A percentile compares a stretch with the other conserved stretches of the same genome.
phyloP scores from a whole-genome alignment of 1,140 invertebrate genomes.

The Heliconius eleuchia region DNA sequence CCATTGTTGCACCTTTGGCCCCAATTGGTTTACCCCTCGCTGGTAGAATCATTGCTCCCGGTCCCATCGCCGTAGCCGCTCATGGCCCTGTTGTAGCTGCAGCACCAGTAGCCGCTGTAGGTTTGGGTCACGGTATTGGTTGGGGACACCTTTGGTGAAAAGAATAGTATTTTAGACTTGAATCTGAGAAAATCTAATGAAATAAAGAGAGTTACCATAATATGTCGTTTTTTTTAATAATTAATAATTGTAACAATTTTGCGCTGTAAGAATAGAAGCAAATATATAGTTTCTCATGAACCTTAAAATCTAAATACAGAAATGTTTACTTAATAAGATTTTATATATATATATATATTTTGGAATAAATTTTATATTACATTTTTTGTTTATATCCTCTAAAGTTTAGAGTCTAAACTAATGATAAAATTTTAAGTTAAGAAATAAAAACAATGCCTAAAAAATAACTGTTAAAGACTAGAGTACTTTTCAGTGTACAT shows the following conservation, averaged over 20 bases:
- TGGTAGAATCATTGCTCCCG: slow-evolving; percentile 17
- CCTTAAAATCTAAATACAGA: no score
- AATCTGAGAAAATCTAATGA: slow-evolving; percentile 3
- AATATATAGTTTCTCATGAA: background rate
- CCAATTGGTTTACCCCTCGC: background rate
- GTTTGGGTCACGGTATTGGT: background rate
- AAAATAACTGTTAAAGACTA: no score
- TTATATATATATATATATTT: no score
- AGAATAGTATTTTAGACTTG: background rate
- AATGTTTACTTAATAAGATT: no score
- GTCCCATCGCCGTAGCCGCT: slow-evolving; percentile 18
- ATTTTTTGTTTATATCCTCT: no score
- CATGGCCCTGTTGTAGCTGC: slow-evolving; percentile 15
- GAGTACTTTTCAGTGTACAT: no score
- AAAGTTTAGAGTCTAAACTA: no score
- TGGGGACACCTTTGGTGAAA: slow-evolving; percentile 21
- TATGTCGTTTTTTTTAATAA: slow-evolving; percentile 7
- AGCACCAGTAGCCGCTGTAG: background rate
- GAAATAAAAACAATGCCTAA: no score
- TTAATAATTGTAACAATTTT: background rate
- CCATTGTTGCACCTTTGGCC: slow-evolving; percentile 16
- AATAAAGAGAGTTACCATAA: slow-evolving; percentile 31
- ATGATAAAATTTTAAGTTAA: no score
- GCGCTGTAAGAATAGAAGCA: background rate
- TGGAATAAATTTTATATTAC: no score